Conservation (phyloP, 2,888 invertebrate species). For the Sinhomidia bicolor region DNA sequence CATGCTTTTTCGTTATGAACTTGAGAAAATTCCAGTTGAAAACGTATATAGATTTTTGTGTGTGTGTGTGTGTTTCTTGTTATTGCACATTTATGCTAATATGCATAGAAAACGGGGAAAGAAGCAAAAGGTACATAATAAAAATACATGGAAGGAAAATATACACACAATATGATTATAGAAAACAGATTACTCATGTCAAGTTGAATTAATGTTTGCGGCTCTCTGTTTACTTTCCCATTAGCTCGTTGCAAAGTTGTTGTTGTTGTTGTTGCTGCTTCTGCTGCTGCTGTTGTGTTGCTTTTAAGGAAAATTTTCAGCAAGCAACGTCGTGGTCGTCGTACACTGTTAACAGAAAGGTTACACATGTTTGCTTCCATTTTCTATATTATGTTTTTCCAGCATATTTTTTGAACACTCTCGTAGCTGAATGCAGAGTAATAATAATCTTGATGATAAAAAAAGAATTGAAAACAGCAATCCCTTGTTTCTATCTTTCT, state of each 20-base stretch:
- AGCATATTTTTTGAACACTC: too few species aligned
- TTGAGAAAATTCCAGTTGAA: neutral
- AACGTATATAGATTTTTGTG: neutral
- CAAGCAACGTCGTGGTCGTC: too few species aligned
- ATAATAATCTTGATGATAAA: neutral
- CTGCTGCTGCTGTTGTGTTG: too few species aligned
- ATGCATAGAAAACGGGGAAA: neutral
- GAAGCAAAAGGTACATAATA: neutral
- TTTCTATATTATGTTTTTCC: too few species aligned
- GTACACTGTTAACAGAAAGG: too few species aligned
- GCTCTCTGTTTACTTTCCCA: slow-evolving; percentile 43
- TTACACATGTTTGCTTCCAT: too few species aligned
- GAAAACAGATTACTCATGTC: slow-evolving; percentile 63
- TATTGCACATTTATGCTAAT: neutral
- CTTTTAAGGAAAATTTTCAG: too few species aligned
- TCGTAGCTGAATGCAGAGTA: too few species aligned
- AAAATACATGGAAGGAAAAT: too few species aligned
- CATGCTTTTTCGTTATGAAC: too few species aligned
- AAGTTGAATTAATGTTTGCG: slow-evolving; percentile 64
- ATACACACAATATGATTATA: too few species aligned
- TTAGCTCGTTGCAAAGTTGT: slow-evolving; percentile 19
- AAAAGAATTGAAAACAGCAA: neutral
- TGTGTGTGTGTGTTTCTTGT: neutral
- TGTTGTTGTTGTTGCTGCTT: too few species aligned
- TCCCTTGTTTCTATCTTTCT: neutral